Conservation (phyloP, 2,113 vertebrate species). For the Alexandromys fortis region DNA sequence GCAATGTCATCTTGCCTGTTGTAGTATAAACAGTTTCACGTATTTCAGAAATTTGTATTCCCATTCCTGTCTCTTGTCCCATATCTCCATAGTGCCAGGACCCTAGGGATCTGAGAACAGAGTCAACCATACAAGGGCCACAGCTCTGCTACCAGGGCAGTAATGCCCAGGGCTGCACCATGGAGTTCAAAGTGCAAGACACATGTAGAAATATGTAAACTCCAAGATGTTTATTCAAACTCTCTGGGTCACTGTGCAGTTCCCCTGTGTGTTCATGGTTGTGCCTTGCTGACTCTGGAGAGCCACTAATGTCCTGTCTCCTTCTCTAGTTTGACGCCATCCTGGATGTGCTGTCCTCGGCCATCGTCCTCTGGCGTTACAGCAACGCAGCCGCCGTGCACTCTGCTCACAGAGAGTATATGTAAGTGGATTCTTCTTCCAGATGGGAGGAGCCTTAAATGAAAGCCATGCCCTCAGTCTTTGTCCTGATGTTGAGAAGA, state of each 20-base stretch:
- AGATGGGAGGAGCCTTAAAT: background rate
- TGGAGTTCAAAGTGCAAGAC: background rate
- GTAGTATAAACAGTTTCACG: background rate
- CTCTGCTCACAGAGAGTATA: constrained; percentile 96
- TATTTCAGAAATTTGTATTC: background rate
- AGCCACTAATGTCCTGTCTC: constrained; percentile 65
- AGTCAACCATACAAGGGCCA: background rate
- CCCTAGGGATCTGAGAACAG: background rate
- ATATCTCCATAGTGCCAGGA: background rate
- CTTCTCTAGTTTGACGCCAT: constrained; percentile 94
- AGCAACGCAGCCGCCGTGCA: constrained; percentile 98
- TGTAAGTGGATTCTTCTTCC: constrained; percentile 89
- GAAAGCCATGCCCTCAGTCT: background rate
- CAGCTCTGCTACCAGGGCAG: background rate
- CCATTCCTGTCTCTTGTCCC: background rate
- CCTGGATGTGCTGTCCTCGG: constrained; percentile 96
- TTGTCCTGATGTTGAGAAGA: background rate
- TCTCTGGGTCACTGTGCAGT: background rate
- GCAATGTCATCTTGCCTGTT: background rate
- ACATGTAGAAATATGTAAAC: background rate
- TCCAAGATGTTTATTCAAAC: background rate
- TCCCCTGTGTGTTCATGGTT: background rate
- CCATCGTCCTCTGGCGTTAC: constrained; percentile 98
- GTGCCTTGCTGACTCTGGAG: constrained; percentile 17
- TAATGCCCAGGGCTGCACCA: background rate